Evolutionary conservation across 2,797 vertebrate genomes (phyloP).

Genomic region (Brachymystax lenok): DNA sequence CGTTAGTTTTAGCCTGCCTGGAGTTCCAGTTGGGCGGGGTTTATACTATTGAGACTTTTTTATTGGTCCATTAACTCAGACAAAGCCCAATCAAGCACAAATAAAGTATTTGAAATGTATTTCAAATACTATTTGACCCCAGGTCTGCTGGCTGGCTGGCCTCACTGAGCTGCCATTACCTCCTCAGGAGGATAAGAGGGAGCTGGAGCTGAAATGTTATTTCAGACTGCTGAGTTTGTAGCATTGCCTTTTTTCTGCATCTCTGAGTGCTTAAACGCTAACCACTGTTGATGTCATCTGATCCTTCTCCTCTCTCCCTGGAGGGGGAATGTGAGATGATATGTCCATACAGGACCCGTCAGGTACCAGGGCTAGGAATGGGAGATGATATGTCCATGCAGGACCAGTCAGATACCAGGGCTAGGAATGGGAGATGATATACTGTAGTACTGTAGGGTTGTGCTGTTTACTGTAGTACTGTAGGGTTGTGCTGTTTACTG

Average conservation of each 20-base stretch:
- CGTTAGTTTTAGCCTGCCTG: background rate
- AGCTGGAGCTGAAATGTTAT: conserved; percentile 60
- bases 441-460: too few species aligned
- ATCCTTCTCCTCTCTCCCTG: background rate
- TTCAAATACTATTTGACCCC: background rate
- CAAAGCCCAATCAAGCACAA: background rate
- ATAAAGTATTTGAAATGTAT: background rate
- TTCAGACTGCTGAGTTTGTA: conserved; percentile 58
- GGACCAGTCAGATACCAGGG: background rate
- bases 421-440: too few species aligned
- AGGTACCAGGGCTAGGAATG: too few species aligned
- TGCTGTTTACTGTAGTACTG: too few species aligned
- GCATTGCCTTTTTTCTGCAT: conserved; percentile 30
- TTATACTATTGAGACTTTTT: background rate
- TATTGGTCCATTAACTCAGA: background rate
- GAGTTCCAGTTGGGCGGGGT: background rate
- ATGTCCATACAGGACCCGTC: background rate
- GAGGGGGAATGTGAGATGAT: background rate
- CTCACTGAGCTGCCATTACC: background rate
- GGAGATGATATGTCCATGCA: background rate
- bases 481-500: too few species aligned
- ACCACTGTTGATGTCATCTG: background rate
- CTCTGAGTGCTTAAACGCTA: background rate
- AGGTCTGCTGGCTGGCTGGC: background rate
- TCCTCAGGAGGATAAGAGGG: conserved; percentile 60